Conservation (phyloP, 92 coral and sea anemone genomes). For the Zoanthus sociatus region DNA sequence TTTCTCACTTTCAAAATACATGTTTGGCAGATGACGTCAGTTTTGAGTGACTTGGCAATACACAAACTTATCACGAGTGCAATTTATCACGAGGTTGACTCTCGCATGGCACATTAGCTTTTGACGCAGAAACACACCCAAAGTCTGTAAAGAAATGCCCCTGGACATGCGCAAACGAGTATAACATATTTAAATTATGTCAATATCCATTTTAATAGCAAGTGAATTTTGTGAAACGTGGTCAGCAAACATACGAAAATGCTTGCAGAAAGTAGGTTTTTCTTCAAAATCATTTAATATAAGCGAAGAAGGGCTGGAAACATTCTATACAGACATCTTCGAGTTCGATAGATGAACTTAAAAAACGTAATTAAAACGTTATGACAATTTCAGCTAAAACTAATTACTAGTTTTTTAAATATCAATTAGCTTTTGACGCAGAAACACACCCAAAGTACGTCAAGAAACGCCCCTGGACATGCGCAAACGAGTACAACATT, state of each 20-base stretch:
- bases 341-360: no score
- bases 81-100: slow-evolving; percentile 21
- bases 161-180: background rate
- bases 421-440: no score
- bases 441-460: no score
- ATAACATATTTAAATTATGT: background rate
- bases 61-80: slow-evolving; percentile 31
- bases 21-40: slow-evolving; percentile 8
- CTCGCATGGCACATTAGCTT: background rate
- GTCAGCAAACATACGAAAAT: background rate
- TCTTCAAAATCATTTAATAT: no score
- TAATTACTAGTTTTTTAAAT: no score
- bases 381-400: no score
- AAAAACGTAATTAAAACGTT: no score
- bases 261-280: no score
- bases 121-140: background rate
- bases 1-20: slow-evolving; percentile 26
- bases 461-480: background rate
- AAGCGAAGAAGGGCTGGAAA: no score
- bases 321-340: no score
- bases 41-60: slow-evolving; percentile 24
- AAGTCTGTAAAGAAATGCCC: background rate
- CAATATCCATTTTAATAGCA: background rate
- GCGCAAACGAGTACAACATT: background rate
- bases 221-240: background rate